phyloP scores from a whole-genome alignment of 1,140 invertebrate species.

The Semibalanus balanoides region DNA sequence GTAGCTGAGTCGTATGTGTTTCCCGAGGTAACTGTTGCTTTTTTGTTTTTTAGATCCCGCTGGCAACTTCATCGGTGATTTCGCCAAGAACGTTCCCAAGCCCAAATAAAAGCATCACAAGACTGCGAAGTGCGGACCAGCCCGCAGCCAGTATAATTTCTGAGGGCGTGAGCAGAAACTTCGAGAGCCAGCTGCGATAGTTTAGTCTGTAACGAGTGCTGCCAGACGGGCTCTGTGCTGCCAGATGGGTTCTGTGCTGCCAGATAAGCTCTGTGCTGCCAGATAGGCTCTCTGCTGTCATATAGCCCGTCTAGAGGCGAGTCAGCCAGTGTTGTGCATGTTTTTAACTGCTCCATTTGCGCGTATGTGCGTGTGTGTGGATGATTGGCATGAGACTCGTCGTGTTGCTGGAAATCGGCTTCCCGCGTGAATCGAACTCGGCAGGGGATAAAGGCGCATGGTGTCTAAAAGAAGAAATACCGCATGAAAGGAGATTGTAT shows the following conservation, averaged over 20 bases:
- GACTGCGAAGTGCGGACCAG: not conserved
- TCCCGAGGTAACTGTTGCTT: not conserved
- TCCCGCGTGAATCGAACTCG: too few relatives aligned
- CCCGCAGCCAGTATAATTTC: not conserved
- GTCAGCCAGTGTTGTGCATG: too few relatives aligned
- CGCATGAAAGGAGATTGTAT: too few relatives aligned
- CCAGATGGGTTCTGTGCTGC: not conserved
- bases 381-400: too few relatives aligned
- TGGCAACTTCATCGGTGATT: conserved; percentile 61
- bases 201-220: not conserved
- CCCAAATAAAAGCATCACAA: not conserved
- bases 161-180: not conserved
- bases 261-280: not conserved
- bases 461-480: too few relatives aligned
- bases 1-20: too few relatives aligned
- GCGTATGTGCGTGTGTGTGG: too few relatives aligned
- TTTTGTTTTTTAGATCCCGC: conserved; percentile 38
- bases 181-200: not conserved
- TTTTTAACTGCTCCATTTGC: too few relatives aligned
- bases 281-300: too few relatives aligned
- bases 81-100: conserved; percentile 45
- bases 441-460: too few relatives aligned
- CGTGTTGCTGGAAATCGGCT: too few relatives aligned
- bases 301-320: too few relatives aligned
- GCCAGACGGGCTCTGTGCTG: not conserved